phyloP scores from a whole-genome alignment of 2,888 invertebrate species.

The Drosophila testacea region DNA sequence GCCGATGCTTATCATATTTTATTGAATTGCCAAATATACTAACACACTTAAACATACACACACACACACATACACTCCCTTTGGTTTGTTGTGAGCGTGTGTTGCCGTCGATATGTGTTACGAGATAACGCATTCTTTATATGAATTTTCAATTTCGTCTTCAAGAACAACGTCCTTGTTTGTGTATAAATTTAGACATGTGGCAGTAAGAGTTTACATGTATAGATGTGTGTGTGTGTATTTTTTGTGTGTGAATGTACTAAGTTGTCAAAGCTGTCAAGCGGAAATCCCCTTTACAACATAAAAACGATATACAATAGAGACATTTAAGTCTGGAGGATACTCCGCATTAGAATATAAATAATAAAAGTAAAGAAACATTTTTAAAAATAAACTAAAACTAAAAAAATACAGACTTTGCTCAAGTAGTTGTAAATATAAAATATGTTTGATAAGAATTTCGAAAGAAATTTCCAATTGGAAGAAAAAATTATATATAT shows the following conservation, averaged over 20 bases:
- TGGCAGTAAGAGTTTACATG: constrained; percentile 13
- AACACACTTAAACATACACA: constrained; percentile 8
- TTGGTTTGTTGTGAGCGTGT: background rate
- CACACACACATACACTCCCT: background rate
- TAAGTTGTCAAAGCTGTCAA: constrained; percentile 79
- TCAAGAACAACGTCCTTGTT: constrained; percentile 52
- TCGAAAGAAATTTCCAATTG: background rate
- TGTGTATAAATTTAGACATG: constrained; percentile 68
- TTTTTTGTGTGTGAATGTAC: constrained; percentile 39
- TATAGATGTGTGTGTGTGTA: constrained; percentile 16
- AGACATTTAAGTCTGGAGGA: background rate
- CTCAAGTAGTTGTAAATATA: no score
- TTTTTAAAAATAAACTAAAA: background rate
- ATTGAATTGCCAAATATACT: constrained; percentile 69
- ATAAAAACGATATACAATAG: constrained; percentile 43
- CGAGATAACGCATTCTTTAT: constrained; percentile 41
- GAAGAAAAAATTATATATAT: background rate
- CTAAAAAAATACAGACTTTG: no score
- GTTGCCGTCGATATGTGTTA: constrained; percentile 35
- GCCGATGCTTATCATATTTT: constrained; percentile 63
- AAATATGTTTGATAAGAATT: no score
- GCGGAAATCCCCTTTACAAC: constrained; percentile 75
- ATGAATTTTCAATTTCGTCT: constrained; percentile 76
- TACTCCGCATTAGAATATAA: constrained; percentile 17
- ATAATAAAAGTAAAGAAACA: no score